Base-by-base conservation (phyloP, 2,797 vertebrate genomes). In the Danio tinwini region DNA sequence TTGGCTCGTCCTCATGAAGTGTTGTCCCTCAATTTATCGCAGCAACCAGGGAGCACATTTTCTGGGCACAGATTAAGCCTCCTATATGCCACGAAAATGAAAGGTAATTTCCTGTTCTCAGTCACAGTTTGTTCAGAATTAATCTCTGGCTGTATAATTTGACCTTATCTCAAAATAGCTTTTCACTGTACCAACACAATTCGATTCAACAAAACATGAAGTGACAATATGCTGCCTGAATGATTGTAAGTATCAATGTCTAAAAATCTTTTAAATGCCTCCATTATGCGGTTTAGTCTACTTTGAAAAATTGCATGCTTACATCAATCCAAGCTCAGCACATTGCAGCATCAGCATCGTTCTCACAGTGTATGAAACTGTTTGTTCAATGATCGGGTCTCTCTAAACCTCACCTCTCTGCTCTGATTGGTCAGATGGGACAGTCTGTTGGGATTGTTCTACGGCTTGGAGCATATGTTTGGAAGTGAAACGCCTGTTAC, bases 1-100 rank as follows among this genome's bases (percentile, higher is more conserved):
- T 82, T 81, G 72, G 56, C 52, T 76, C 59, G 29, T 78, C 67
- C 49, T 55, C 55, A 59, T 79, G 49, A 72, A 79, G 76, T 79
- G 68, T 64, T 79, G 77, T 79, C 49, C 69, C 14, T 55, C 58
- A 69, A 64, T 79, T 79, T 79, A 73, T 56, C 63, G 47, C 50
- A 72, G 61, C 68, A 72, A 47, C 49, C 59, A 64, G 59, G 68
- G 68, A 64, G 72, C 68, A 71, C 1, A 79, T 79, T 79, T 79
- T 59, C 68, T 47, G 17, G 19, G 59, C 77, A 79, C 56, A 56
- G 59, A 63, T 79, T 72, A 79, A 62, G 19, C 76, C 58, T 71
- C 14, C 71, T 71, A 16, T 29, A 47, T 44, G 37, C 17, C 29
- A 37, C 65, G 12, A 61, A 70, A 61, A 59, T 19, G 75, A 69